These are phyloP conservation scores for Sphaerodactylus townsendi DNA, from an alignment of 2,113 vertebrate species.

Conservation along the genomic window DNA sequence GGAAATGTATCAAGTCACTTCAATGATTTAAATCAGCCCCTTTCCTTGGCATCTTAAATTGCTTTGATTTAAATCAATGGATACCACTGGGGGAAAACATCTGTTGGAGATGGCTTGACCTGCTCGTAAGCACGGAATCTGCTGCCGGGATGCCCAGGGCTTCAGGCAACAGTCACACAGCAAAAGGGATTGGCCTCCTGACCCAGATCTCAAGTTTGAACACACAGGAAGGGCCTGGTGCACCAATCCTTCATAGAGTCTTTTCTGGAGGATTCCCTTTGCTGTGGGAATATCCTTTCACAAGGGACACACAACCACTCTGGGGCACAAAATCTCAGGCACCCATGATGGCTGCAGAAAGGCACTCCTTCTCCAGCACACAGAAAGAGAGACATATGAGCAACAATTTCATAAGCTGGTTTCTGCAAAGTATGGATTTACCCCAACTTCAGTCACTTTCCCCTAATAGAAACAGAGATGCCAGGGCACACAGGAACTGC, in stretches of 20 bases:
- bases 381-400: neutral
- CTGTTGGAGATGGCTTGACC: neutral
- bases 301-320: slow-evolving; percentile 3
- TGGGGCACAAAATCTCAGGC: neutral
- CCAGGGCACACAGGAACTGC: neutral
- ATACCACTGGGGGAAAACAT: neutral
- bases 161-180: fast-evolving
- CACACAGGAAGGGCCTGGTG: neutral
- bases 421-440: neutral
- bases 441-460: neutral
- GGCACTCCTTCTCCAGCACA: neutral
- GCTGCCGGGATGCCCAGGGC: fast-evolving
- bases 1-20: too few species aligned
- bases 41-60: neutral
- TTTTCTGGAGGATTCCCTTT: slow-evolving; percentile 14
- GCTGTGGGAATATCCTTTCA: slow-evolving; percentile 15
- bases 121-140: neutral
- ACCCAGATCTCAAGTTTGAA: slow-evolving; percentile 32
- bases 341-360: fast-evolving
- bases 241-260: slow-evolving; percentile 46
- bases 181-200: neutral
- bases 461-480: too few species aligned
- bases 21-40: neutral
- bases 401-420: too few species aligned
- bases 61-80: neutral